Evolutionary conservation across 2,797 vertebrate genomes (phyloP), one percentile per base, ranked within the genome.

Genomic region (Capromys pilorides): DNA sequence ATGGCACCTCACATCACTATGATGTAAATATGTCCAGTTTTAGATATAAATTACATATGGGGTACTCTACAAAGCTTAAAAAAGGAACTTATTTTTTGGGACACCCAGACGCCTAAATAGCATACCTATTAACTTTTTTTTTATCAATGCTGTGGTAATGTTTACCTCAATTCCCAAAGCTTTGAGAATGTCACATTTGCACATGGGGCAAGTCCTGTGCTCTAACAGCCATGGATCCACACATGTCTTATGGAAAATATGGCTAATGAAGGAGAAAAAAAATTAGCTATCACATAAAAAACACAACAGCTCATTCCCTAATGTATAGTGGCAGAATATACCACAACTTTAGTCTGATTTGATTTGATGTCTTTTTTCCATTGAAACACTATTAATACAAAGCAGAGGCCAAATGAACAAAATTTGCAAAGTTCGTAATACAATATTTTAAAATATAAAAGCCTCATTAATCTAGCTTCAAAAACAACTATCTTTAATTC

Each of bases 141-240:
- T 87, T 45, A 92, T 79, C 91, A 94, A 94, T 57, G 86, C 33
- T 82, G 59, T 79, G 78, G 57, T 45, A 85, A 80, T 66, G 39
- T 98, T 98, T 98, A 99, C 99, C 98, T 99, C 99, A 28, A 99
- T 98, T 73, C 99, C 99, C 95, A 99, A 91, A 93, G 98, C 98
- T 97, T 99, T 99, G 94, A 99, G 98, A 97, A 99, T 99, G 98
- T 99, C 99, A 93, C 99, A 99, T 97, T 99, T 99, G 96, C 99
- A 99, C 99, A 99, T 99, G 19, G 99, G 99, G 95, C 99, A 99
- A 21, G 99, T 99, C 95, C 99, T 98, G 31, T 98, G 99, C 80
- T 99, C 99, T 97, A 99, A 98, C 94, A 99, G 98, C 99, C 99
- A 99, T 4, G 99, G 99, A 91, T 99, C 99, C 87, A 99, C 99